A percentile compares a stretch with the other conserved stretches of the same genome.
phyloP scores from a whole-genome alignment of 2,797 vertebrate species.

The Cirrhinus molitorella region DNA sequence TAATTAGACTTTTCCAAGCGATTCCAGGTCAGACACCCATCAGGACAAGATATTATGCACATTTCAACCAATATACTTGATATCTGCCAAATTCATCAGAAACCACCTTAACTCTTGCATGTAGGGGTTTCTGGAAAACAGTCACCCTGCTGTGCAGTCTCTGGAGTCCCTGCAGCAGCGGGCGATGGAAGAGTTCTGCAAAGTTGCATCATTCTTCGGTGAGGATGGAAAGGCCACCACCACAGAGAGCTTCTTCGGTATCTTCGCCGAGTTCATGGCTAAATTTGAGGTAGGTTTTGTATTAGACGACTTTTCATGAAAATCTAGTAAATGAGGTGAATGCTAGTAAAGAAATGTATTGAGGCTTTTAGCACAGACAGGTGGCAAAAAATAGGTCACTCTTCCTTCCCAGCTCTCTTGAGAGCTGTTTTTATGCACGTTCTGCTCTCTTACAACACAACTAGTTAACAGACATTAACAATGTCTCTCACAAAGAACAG shows the following conservation, averaged over 20 bases:
- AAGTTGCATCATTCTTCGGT: constrained; percentile 92
- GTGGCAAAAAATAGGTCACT: constrained; percentile 35
- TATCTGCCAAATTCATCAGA: background rate
- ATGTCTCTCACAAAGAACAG: background rate
- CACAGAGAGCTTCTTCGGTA: constrained; percentile 94
- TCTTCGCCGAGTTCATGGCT: constrained; percentile 92
- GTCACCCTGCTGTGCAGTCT: constrained; percentile 87
- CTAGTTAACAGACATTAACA: background rate
- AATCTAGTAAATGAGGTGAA: background rate
- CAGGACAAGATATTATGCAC: background rate
- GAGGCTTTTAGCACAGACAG: constrained; percentile 24
- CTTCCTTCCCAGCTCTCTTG: background rate
- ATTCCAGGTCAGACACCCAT: background rate
- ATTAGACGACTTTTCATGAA: background rate
- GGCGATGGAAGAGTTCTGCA: constrained; percentile 90
- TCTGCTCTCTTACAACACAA: background rate
- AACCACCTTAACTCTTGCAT: constrained; percentile 71
- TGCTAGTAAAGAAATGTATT: background rate
- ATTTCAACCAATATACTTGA: background rate
- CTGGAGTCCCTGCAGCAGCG: constrained; percentile 92
- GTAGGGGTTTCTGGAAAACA: constrained; percentile 94
- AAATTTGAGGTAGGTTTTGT: constrained; percentile 91
- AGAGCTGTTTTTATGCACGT: background rate
- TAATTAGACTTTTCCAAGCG: background rate
- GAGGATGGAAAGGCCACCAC: constrained; percentile 90